phyloP scores from a whole-genome alignment of 2,797 vertebrate genomes.

The Petrocephalus schoutedeni region DNA sequence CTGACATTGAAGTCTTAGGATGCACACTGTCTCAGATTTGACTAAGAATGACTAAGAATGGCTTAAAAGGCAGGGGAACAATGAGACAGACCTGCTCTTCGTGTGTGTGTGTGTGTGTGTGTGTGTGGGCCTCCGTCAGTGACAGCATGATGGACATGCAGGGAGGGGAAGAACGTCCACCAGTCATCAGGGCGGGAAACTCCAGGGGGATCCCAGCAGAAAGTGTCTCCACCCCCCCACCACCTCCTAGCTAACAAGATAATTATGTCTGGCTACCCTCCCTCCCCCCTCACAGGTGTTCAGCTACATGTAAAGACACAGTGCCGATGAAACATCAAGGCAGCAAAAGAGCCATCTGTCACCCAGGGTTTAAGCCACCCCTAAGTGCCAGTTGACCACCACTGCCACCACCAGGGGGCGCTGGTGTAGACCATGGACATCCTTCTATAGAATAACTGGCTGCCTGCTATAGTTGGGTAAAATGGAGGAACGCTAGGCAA shows the following conservation, averaged over 20 bases:
- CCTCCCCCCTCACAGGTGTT: slow-evolving; percentile 33
- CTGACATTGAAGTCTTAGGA: no score
- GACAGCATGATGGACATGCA: not conserved
- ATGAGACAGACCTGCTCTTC: not conserved
- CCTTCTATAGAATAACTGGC: not conserved
- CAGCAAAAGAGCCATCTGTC: slow-evolving; percentile 61
- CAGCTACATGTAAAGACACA: slow-evolving; percentile 49
- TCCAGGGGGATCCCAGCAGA: not conserved
- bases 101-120: not conserved
- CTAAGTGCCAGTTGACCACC: slow-evolving; percentile 25
- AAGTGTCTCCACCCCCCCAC: not conserved
- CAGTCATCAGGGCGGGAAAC: not conserved
- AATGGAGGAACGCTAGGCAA: not conserved
- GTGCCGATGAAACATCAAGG: slow-evolving; percentile 51
- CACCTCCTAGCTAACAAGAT: not conserved
- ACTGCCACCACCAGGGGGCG: slow-evolving; percentile 25
- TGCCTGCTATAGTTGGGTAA: not conserved
- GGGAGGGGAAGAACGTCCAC: not conserved
- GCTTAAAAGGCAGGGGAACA: not conserved
- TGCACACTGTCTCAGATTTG: no score
- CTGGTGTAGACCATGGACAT: slow-evolving; percentile 22
- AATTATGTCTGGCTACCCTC: not conserved
- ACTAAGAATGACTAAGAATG: no score
- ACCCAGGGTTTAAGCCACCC: slow-evolving; percentile 36
- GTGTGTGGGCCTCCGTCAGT: not conserved